Percentiles rank a stretch among this genome's conserved stretches.
Conservation (phyloP, 2,888 invertebrate species). For the Trimorus sp. region DNA sequence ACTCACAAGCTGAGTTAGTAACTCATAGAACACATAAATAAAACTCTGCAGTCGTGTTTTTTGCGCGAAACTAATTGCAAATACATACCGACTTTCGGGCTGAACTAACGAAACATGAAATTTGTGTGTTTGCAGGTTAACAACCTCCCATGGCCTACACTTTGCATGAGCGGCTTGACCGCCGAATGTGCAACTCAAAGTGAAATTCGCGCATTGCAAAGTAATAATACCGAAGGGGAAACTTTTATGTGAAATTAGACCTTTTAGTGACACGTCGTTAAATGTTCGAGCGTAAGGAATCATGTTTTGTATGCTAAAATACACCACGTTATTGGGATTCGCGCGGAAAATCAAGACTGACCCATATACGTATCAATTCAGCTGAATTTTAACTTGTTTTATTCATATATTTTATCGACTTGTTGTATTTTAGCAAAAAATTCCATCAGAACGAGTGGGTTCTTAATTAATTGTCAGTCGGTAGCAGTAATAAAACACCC, state of each 20-base stretch:
- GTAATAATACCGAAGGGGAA: constrained; percentile 21
- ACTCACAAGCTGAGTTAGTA: too few relatives aligned
- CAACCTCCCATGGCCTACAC: constrained; percentile 42
- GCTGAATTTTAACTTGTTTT: not conserved
- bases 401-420: constrained; percentile 27
- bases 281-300: constrained; percentile 34
- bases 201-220: constrained; percentile 30
- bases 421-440: constrained; percentile 52
- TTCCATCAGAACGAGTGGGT: not conserved
- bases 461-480: constrained; percentile 7
- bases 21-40: too few relatives aligned
- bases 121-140: constrained; percentile 33
- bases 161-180: constrained; percentile 25
- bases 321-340: constrained; percentile 34
- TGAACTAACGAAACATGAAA: not conserved
- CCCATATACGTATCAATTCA: constrained; percentile 24
- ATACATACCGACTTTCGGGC: too few relatives aligned
- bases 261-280: constrained; percentile 24
- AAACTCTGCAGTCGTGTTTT: too few relatives aligned
- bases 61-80: too few relatives aligned
- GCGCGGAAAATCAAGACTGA: constrained; percentile 32
- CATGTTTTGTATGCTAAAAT: constrained; percentile 48
- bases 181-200: constrained; percentile 18
- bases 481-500: not conserved
- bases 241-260: constrained; percentile 43